A percentile compares a stretch with the other conserved stretches of the same genome.
These are phyloP conservation scores for Rhinophrynus dorsalis DNA, from an alignment of 2,797 vertebrate species.

Conservation along the genomic window DNA sequence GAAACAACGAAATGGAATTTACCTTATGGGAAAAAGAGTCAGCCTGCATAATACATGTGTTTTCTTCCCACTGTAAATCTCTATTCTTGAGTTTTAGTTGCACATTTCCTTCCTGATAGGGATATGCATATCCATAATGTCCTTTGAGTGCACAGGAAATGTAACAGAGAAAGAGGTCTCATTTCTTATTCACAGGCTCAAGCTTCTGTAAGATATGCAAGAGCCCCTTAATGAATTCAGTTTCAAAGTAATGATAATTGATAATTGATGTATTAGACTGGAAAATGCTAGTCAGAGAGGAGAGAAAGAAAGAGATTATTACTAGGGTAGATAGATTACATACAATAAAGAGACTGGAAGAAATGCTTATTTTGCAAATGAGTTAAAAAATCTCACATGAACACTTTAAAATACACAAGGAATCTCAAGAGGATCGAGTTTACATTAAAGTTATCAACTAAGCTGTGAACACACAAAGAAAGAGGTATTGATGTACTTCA, in stretches of 20 bases:
- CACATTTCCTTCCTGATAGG: slow-evolving; percentile 5
- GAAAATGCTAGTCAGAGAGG: slow-evolving; percentile 7
- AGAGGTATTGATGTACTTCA: slow-evolving; percentile 37
- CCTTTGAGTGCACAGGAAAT: slow-evolving; percentile 1
- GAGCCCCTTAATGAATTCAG: slow-evolving; percentile 14
- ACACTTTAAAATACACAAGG: slow-evolving; percentile 24
- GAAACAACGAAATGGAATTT: not conserved
- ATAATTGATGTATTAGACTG: slow-evolving; percentile 22
- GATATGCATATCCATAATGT: slow-evolving; percentile 38
- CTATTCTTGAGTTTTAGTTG: slow-evolving; percentile 19
- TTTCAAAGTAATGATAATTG: slow-evolving; percentile 37
- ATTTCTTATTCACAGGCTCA: slow-evolving; percentile 33
- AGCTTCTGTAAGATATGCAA: slow-evolving; percentile 9
- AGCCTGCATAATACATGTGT: slow-evolving; percentile 20
- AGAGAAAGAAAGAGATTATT: slow-evolving; percentile 12
- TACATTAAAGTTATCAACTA: slow-evolving; percentile 33
- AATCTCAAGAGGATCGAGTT: slow-evolving; percentile 34
- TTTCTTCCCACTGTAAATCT: not conserved
- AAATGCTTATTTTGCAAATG: slow-evolving; percentile 28
- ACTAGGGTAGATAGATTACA: slow-evolving; percentile 9
- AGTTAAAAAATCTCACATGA: slow-evolving; percentile 17
- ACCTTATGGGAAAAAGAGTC: not conserved
- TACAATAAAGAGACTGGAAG: not conserved
- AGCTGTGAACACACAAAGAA: slow-evolving; percentile 30
- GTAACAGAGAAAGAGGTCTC: not conserved